Conservation (phyloP, 2,888 invertebrate species). For the Poecilus cupreus region DNA sequence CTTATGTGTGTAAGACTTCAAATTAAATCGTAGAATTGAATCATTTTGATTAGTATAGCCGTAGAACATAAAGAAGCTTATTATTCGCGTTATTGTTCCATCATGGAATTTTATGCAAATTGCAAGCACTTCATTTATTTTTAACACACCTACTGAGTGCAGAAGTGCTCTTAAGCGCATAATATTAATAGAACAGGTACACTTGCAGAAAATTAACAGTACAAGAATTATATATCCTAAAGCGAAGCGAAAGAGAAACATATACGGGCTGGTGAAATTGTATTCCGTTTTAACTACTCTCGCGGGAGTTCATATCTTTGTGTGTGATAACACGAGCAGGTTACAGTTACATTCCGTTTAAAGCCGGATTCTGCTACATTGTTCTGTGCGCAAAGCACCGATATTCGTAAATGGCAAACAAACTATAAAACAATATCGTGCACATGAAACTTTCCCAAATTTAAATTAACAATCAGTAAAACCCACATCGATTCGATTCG, state of each 20-base stretch:
- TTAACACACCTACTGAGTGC: slow-evolving; percentile 12
- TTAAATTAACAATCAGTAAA: slow-evolving; percentile 27
- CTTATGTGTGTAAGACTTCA: too few relatives aligned
- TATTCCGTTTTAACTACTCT: slow-evolving; percentile 39
- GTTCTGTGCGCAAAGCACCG: not conserved
- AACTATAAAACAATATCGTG: slow-evolving; percentile 21
- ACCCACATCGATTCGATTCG: not conserved
- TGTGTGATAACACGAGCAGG: slow-evolving; percentile 24
- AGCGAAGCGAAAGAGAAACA: slow-evolving; percentile 16
- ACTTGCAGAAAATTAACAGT: slow-evolving; percentile 26
- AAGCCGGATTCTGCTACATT: slow-evolving; percentile 7
- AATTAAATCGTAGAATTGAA: too few relatives aligned
- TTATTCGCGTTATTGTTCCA: not conserved
- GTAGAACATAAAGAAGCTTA: not conserved
- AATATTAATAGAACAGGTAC: slow-evolving; percentile 26
- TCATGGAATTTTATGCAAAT: slow-evolving; percentile 21
- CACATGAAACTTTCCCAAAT: slow-evolving; percentile 6
- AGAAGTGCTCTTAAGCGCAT: slow-evolving; percentile 36
- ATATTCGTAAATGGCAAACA: slow-evolving; percentile 19
- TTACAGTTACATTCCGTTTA: slow-evolving; percentile 29
- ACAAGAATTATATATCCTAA: slow-evolving; percentile 48
- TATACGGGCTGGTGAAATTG: slow-evolving; percentile 24
- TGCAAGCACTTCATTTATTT: slow-evolving; percentile 23
- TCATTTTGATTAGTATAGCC: not conserved
- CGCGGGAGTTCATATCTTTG: slow-evolving; percentile 28